These are phyloP conservation scores for Columbina picui DNA, from an alignment of 2,113 vertebrate genomes.

Conservation along the genomic window DNA sequence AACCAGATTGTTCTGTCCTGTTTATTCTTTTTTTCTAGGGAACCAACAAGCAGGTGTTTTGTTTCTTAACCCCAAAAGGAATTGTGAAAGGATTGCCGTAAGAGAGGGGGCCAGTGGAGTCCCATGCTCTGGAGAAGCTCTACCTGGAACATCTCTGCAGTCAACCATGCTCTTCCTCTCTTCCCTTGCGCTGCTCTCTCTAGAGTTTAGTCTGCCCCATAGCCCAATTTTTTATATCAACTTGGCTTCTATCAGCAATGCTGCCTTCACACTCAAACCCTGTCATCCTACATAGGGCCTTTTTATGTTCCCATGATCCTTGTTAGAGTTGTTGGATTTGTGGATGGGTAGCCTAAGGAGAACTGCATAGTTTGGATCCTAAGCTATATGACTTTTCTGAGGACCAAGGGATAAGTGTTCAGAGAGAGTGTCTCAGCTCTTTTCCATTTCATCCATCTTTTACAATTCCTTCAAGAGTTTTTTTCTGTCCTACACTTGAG, in stretches of 20 bases:
- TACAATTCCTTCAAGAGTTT: neutral
- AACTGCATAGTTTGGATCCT: neutral
- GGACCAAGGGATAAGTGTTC: neutral
- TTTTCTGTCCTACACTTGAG: neutral
- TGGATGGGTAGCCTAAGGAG: neutral
- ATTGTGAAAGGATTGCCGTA: neutral
- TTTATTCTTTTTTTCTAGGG: neutral
- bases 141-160: neutral
- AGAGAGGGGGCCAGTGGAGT: neutral
- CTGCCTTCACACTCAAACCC: neutral
- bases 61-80: neutral
- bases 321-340: neutral
- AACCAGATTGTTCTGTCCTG: neutral
- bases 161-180: neutral
- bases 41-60: neutral
- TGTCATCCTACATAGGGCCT: neutral
- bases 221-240: rapidly evolving
- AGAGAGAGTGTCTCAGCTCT: neutral
- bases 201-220: neutral
- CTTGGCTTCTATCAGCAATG: neutral
- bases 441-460: neutral
- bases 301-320: neutral
- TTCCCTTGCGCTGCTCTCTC: neutral
- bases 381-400: neutral
- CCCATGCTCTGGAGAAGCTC: neutral